Evolutionary conservation across 1,140 invertebrate species (phyloP).

Genomic region (Drosophila athabasca): DNA sequence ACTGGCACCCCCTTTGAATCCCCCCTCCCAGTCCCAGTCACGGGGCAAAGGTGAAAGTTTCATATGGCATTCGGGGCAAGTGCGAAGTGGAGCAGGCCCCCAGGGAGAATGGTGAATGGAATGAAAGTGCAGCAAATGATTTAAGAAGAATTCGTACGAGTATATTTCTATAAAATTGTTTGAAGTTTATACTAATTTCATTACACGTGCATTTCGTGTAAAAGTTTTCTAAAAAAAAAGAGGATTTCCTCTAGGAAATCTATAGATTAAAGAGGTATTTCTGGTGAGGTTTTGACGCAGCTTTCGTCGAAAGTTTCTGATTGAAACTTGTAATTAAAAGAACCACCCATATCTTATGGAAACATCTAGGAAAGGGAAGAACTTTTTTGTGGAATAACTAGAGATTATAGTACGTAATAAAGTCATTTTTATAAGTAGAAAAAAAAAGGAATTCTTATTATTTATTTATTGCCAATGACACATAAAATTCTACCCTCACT

Average conservation of each 20-base stretch:
- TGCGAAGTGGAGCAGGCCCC: neutral
- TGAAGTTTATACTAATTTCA: constrained; percentile 25
- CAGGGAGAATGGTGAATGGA: constrained; percentile 26
- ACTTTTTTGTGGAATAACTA: too few relatives aligned
- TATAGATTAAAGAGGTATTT: neutral
- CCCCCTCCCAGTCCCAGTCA: neutral
- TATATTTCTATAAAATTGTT: constrained; percentile 29
- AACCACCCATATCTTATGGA: too few relatives aligned
- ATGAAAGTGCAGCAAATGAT: constrained; percentile 43
- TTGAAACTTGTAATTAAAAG: too few relatives aligned
- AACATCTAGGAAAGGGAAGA: too few relatives aligned
- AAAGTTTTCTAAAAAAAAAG: constrained; percentile 9
- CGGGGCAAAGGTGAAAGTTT: constrained; percentile 40
- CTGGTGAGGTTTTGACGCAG: too few relatives aligned
- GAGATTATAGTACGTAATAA: too few relatives aligned
- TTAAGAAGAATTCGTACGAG: constrained; percentile 17
- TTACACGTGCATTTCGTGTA: constrained; percentile 14
- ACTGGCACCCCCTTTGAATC: neutral
- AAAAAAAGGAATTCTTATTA: too few relatives aligned
- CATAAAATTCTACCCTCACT: too few relatives aligned
- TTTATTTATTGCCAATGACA: too few relatives aligned
- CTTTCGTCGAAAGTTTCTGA: too few relatives aligned
- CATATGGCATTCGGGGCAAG: constrained; percentile 13
- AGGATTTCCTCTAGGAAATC: neutral
- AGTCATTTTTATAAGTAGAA: too few relatives aligned